Evolutionary conservation across 2,888 invertebrate genomes (phyloP), one percentile per base, ranked within the genome.

Genomic region (Andrena hattorfiana): DNA sequence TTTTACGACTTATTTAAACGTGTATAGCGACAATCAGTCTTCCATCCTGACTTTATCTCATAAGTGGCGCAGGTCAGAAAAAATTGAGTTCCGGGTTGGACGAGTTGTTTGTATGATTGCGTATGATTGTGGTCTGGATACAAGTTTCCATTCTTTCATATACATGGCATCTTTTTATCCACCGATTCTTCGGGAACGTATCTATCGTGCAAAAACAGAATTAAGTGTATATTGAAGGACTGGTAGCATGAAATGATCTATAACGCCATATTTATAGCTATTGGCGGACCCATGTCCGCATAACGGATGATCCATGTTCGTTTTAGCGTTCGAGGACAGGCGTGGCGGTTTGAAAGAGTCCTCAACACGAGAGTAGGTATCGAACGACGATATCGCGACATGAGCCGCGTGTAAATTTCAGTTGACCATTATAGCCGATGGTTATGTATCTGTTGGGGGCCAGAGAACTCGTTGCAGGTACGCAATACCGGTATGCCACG

Each of bases 401-500:
- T 8, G 67, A n/a, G 13, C 42, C 59, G 51, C 26, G 70, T 64
- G 70, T 70, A 83, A 71, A 74, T 81, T 81, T 77, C 66, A 13
- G 13, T 30, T 51, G 20, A 35, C 49, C 59, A 72, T 72, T 64
- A 72, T 54, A 49, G 35, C 49, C 62, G 68, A 63, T 32, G 64
- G 70, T n/a, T 62, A 70, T 54, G 48, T 28, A 75, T 51, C 20
- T 42, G 42, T 0, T n/a, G 16, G 62, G 63, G 59, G 67, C 56
- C 82, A 51, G 23, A 51, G 30, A 68, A 35, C 64, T 63, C 60
- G 67, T 56, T 23, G 42, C 56, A 54, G 66, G 59, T 60, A 59
- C 64, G 78, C 74, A 60, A 70, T 63, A 75, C 70, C 59, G 70
- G 76, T 63, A 60, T 64, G 60, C 72, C 67, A 77, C 60, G 71